phyloP scores from a whole-genome alignment of 2,113 vertebrate genomes.

The Proteles cristata region DNA sequence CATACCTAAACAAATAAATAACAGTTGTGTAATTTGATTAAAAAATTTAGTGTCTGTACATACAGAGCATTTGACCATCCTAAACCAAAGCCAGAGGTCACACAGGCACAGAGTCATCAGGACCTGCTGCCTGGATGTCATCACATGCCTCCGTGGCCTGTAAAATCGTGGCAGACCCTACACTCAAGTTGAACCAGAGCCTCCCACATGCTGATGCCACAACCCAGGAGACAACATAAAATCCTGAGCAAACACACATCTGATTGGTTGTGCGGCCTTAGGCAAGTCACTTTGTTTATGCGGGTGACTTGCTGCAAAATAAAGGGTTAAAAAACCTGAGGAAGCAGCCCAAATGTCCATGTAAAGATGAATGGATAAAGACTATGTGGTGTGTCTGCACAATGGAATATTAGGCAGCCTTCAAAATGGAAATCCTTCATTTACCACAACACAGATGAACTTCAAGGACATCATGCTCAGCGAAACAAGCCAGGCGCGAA shows the following conservation, averaged over 20 bases:
- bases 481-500: neutral
- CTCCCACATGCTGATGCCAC: neutral
- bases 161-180: neutral
- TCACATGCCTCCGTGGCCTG: too few relatives aligned
- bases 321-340: neutral
- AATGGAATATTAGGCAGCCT: neutral
- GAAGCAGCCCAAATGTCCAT: neutral
- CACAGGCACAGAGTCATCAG: neutral
- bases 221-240: neutral
- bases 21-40: neutral
- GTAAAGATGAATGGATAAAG: neutral
- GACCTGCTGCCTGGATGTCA: neutral
- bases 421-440: neutral
- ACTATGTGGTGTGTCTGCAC: neutral
- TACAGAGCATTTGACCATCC: neutral
- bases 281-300: neutral
- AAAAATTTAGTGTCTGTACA: neutral
- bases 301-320: neutral
- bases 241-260: neutral
- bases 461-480: neutral
- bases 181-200: neutral
- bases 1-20: neutral
- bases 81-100: neutral
- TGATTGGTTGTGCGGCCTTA: neutral
- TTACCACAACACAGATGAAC: neutral